Evolutionary conservation across 2,888 invertebrate species (phyloP).

Genomic region (Sphaeridia pumilis): DNA sequence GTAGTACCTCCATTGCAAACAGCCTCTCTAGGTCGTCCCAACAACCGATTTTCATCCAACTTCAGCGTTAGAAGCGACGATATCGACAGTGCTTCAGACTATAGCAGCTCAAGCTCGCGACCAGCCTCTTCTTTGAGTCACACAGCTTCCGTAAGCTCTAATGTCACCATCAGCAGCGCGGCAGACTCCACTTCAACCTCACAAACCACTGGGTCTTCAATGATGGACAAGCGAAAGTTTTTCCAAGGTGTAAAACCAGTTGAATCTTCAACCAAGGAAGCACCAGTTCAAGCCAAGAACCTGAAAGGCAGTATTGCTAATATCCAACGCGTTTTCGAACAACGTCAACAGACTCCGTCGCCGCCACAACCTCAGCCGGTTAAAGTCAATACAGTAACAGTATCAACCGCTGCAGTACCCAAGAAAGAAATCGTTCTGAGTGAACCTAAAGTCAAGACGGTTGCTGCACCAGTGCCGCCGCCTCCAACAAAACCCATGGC

Average conservation of each 20-base stretch:
- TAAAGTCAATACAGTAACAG: no score
- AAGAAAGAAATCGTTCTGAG: neutral
- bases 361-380: no score
- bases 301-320: slow-evolving; percentile 34
- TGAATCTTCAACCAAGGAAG: slow-evolving; percentile 28
- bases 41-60: no score
- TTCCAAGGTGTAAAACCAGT: slow-evolving; percentile 34
- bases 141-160: slow-evolving; percentile 7
- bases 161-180: slow-evolving; percentile 6
- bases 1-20: no score
- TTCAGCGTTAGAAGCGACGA: slow-evolving; percentile 2
- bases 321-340: slow-evolving; percentile 35
- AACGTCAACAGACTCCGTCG: slow-evolving; percentile 18
- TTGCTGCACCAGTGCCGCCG: neutral
- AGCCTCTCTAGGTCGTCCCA: no score
- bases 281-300: slow-evolving; percentile 32
- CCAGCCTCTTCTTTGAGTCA: slow-evolving; percentile 8
- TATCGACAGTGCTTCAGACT: slow-evolving; percentile 10
- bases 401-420: neutral
- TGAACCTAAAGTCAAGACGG: no score
- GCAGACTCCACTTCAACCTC: slow-evolving; percentile 7
- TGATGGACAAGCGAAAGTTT: slow-evolving; percentile 30
- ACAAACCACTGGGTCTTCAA: neutral
- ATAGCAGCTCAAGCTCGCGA: slow-evolving; percentile 11
- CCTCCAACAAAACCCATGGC: neutral